These are phyloP conservation scores for Parasteatoda lunata DNA, from an alignment of 2,888 invertebrate species.

Conservation along the genomic window DNA sequence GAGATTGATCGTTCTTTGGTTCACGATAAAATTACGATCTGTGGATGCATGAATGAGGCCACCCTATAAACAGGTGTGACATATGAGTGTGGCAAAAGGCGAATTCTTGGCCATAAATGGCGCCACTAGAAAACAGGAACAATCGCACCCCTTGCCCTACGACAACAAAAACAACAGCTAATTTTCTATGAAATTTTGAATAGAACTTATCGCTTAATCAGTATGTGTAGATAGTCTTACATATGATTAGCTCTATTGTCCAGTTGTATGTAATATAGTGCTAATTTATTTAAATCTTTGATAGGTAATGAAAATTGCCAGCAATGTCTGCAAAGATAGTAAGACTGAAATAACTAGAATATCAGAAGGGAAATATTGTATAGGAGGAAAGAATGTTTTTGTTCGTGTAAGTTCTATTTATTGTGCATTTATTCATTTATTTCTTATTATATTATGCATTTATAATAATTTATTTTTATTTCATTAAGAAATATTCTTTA, in stretches of 20 bases:
- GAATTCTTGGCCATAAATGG: no score
- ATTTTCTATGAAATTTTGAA: no score
- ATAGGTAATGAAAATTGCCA: conserved; percentile 71
- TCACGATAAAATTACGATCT: no score
- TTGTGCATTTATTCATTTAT: background rate
- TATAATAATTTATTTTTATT: no score
- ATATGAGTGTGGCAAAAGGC: no score
- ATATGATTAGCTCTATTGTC: background rate
- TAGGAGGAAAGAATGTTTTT: conserved; percentile 89
- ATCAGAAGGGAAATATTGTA: conserved; percentile 89
- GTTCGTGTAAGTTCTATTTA: conserved; percentile 81
- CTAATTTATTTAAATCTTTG: background rate
- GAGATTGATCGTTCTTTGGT: no score
- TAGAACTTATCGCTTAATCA: no score
- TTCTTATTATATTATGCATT: background rate
- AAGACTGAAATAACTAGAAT: conserved; percentile 79
- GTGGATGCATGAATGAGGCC: no score
- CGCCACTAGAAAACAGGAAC: no score
- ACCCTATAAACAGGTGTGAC: no score
- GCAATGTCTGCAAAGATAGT: conserved; percentile 70
- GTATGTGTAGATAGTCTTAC: background rate
- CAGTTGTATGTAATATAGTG: background rate
- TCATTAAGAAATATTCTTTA: background rate
- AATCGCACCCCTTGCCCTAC: no score
- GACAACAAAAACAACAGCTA: no score